Conservation (phyloP, 2,113 vertebrate genomes). For the Anhinga anhinga region DNA sequence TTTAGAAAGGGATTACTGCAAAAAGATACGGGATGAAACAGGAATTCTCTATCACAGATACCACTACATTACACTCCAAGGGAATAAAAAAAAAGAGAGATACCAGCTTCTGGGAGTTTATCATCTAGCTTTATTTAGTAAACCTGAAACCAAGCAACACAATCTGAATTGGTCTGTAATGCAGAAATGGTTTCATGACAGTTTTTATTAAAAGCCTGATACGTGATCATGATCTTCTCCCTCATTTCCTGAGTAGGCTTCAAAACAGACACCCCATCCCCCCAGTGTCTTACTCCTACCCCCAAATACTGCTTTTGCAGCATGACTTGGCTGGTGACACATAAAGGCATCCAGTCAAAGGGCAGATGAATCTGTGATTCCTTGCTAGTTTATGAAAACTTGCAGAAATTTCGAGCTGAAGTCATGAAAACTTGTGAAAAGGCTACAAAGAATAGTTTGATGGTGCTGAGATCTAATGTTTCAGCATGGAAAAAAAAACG, state of each 20-base stretch:
- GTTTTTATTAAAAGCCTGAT: background rate
- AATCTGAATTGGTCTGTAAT: accelerated
- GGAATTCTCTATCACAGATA: background rate
- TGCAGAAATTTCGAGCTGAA: background rate
- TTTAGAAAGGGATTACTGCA: background rate
- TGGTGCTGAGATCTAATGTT: background rate
- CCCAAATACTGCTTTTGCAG: background rate
- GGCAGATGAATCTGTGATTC: background rate
- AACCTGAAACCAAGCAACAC: background rate
- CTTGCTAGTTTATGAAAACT: background rate
- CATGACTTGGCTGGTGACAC: background rate
- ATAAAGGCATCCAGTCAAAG: background rate
- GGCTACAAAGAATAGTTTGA: background rate
- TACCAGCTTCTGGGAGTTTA: background rate
- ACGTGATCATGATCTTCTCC: background rate
- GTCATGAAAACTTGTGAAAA: background rate
- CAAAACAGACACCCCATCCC: background rate
- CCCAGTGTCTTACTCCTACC: background rate
- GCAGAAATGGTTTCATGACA: background rate
- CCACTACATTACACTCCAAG: too few relatives aligned
- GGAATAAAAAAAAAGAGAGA: background rate
- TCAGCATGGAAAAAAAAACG: background rate
- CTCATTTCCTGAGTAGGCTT: background rate
- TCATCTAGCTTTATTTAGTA: background rate
- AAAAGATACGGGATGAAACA: background rate